Base-by-base conservation (phyloP, 30 jellyfish, hydroid and myxozoan species). In the Aurelia sp. region DNA sequence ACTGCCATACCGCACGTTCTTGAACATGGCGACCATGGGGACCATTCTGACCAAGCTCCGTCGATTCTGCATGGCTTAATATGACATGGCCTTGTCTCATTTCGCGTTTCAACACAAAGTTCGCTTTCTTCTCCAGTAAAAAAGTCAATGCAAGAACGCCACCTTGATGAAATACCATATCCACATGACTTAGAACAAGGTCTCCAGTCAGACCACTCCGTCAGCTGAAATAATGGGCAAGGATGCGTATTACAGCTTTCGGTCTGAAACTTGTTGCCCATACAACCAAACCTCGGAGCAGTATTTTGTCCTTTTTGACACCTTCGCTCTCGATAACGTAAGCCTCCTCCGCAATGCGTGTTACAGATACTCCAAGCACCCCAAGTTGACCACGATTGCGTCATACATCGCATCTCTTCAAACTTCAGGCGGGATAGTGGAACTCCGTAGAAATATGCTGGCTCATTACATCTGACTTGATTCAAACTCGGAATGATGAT, bases 21-120 rank as follows among this genome's bases (percentile, higher is more conserved):
- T 51, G 96, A 78, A 52, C 99, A 95, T 11, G 88, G 90, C 20
- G 97, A 76, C 99, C 99, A 95, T 21, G 83, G 73, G 12, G 96
- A 76, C 99, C 99, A 95, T 11, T 69, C 33, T 16, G 89, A 76
- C 99, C 99, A 95, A n/a, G 86, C 94, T 2, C 97, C 97, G 76
- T 89, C 75, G 47, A 85, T 64, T 31, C 64, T 74, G 75, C 97
- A 94, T 3, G 95, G 75, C 37, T 52, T 71, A 6, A 72, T 62
- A 20, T 74, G 77, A 53, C 99, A 95, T 7, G 73, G 31, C 19
- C 76, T 71, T 11, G 59, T 85, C 53, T 95, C 99, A 44, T 76
- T 59, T 12, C 92, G 86, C 16, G 81, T 69, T 40, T 82, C 97
- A 23, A n/a, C 55, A 62, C 99, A 95, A 22, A 86, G 71, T 31